Conservation (phyloP, 2,888 invertebrate genomes). For the Hypomecis punctinalis region DNA sequence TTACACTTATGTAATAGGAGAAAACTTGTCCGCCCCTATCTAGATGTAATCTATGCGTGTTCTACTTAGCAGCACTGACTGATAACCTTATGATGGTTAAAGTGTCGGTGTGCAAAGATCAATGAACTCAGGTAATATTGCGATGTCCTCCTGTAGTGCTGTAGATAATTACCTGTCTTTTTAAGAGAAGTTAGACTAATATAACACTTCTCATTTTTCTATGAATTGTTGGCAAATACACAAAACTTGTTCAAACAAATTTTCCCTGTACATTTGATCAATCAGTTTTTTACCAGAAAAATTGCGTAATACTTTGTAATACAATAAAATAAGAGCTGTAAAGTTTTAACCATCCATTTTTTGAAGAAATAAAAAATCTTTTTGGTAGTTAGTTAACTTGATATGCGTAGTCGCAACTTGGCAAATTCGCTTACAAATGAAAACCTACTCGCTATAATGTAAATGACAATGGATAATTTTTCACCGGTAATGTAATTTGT, state of each 20-base stretch:
- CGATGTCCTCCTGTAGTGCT: not conserved
- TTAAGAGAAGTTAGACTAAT: too few relatives aligned
- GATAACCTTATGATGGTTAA: constrained; percentile 11
- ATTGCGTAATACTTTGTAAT: not conserved
- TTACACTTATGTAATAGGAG: not conserved
- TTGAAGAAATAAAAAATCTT: too few relatives aligned
- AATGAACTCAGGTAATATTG: constrained; percentile 1
- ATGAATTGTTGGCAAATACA: too few relatives aligned
- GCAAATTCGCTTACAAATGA: constrained; percentile 5
- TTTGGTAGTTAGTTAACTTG: not conserved
- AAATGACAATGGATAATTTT: too few relatives aligned
- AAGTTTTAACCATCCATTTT: too few relatives aligned
- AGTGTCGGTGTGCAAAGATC: not conserved
- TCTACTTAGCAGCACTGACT: constrained; percentile 4
- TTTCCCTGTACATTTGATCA: not conserved
- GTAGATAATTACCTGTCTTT: too few relatives aligned
- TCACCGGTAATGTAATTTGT: too few relatives aligned
- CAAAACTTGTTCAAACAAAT: not conserved
- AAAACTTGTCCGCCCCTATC: not conserved
- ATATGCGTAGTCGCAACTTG: constrained; percentile 6
- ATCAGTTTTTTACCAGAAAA: not conserved
- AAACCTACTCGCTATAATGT: too few relatives aligned
- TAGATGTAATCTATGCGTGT: constrained; percentile 1
- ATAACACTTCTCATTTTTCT: too few relatives aligned
- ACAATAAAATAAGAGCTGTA: too few relatives aligned